These are phyloP conservation scores for Bellardia pandia DNA, from an alignment of 2,888 invertebrate species.

Conservation along the genomic window DNA sequence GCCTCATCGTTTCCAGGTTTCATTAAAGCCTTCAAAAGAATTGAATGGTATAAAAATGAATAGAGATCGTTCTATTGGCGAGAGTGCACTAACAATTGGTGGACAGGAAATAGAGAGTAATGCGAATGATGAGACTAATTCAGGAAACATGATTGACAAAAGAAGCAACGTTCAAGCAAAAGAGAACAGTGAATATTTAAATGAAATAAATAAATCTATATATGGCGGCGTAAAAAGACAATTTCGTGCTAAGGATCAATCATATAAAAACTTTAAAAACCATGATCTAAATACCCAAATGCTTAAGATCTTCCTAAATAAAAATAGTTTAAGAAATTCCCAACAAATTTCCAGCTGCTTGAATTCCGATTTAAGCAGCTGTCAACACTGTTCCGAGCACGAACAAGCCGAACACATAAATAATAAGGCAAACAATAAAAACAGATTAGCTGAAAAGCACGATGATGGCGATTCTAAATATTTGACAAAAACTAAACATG, in stretches of 20 bases:
- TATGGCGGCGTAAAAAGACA: not conserved
- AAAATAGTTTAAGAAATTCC: not conserved
- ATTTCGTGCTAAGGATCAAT: not conserved
- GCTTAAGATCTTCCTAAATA: not conserved
- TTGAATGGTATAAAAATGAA: not conserved
- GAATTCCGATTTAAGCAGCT: conserved; percentile 28
- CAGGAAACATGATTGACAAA: not conserved
- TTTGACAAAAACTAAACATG: not conserved
- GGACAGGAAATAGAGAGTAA: not conserved
- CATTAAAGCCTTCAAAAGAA: conserved; percentile 1
- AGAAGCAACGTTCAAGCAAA: too few species aligned
- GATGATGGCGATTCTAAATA: not conserved
- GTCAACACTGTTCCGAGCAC: conserved; percentile 33
- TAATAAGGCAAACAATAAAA: too few species aligned
- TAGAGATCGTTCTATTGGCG: not conserved
- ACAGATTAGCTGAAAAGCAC: too few species aligned
- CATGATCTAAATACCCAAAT: not conserved
- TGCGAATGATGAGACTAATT: not conserved
- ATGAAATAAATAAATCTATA: not conserved
- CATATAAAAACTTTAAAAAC: not conserved
- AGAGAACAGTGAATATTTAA: not conserved
- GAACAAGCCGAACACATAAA: not conserved
- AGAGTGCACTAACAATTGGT: not conserved
- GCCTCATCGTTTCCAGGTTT: not conserved
- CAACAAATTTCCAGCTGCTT: too few species aligned